Evolutionary conservation across 1,140 invertebrate genomes (phyloP).

Genomic region (Drosophila pandora): DNA sequence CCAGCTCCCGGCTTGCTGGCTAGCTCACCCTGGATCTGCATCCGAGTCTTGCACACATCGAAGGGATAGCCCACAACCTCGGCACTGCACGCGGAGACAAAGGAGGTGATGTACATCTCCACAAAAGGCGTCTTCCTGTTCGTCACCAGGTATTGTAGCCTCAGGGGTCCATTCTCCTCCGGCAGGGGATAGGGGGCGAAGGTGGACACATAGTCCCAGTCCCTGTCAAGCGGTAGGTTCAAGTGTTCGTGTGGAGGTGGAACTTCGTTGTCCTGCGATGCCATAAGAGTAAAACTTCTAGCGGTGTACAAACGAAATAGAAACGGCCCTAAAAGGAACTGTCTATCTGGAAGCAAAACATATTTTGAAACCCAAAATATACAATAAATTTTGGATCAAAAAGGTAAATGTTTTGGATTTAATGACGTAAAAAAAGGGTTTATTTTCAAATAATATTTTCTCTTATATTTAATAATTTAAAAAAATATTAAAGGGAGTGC

Average conservation of each 20-base stretch:
- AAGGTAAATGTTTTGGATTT: neutral
- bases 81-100: neutral
- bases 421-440: neutral
- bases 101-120: conserved; percentile 1
- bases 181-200: neutral
- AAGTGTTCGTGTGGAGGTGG: neutral
- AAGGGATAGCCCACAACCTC: conserved; percentile 2
- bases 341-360: neutral
- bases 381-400: neutral
- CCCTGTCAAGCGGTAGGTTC: neutral
- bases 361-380: neutral
- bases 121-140: neutral
- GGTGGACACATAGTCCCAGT: neutral
- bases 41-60: neutral
- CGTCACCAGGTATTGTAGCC: neutral
- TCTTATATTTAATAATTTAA: too few species aligned
- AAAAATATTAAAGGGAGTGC: too few species aligned
- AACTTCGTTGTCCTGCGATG: neutral
- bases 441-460: too few species aligned
- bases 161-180: neutral
- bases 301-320: neutral
- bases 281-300: neutral
- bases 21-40: neutral
- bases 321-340: neutral
- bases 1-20: neutral